Evolutionary conservation across 2,888 invertebrate species (phyloP).

Genomic region (Lapara coniferarum): DNA sequence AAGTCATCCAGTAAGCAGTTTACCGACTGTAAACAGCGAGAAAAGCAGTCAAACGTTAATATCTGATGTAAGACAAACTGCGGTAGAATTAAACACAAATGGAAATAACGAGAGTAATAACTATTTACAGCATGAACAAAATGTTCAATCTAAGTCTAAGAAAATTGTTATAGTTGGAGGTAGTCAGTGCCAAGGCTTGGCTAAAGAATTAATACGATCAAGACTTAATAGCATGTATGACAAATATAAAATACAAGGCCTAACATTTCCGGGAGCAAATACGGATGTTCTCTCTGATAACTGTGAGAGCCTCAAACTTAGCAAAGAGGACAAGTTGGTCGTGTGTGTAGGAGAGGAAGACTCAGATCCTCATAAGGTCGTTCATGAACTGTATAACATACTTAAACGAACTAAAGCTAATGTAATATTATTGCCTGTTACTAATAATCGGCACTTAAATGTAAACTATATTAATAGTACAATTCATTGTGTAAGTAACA

Average conservation of each 20-base stretch:
- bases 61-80: too few species aligned
- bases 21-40: too few species aligned
- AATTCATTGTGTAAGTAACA: neutral
- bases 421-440: neutral
- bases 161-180: too few species aligned
- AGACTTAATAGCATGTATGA: neutral
- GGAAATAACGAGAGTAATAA: too few species aligned
- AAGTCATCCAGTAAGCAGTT: too few species aligned
- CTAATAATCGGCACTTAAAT: neutral
- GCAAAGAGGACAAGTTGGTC: neutral
- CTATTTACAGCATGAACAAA: too few species aligned
- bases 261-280: neutral
- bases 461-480: neutral
- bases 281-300: neutral
- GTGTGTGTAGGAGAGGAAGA: neutral
- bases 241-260: neutral
- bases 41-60: too few species aligned
- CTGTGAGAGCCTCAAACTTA: neutral
- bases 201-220: neutral
- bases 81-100: too few species aligned
- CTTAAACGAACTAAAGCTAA: neutral
- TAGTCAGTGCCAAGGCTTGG: neutral
- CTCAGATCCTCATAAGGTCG: neutral
- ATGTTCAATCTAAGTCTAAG: too few species aligned
- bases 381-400: neutral